Evolutionary conservation across 2,797 vertebrate genomes (phyloP), one percentile per base, ranked within the genome.

Genomic region (Arctocebus calabarensis): DNA sequence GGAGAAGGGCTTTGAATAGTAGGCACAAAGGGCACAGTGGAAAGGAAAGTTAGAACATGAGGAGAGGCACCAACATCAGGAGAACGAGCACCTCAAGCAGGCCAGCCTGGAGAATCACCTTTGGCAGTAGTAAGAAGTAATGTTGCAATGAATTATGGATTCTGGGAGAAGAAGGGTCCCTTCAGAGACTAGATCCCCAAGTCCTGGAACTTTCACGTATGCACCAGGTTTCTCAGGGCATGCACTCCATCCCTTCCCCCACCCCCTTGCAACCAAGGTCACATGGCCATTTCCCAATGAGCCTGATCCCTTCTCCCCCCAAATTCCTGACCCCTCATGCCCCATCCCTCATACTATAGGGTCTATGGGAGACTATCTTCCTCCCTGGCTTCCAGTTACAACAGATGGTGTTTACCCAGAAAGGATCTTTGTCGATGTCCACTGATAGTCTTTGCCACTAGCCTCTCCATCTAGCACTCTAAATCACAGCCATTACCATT

Each of bases 401-500:
- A 48, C 27, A 57, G n/a, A 77, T 83, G 74, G 62, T 10, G 45
- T 84, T 85, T 89, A 85, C 78, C 48, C 90, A 68, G 74, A 27
- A 84, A 95, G 66, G 61, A 84, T 88, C 14, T 64, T 75, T 90
- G 90, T 82, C 34, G 45, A 5, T 0, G 0, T 82, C 77, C 3
- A 2, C 73, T 32, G 81, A 57, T 82, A 87, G 87, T 3, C 48
- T 94, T 86, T 68, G 52, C 70, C 6, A 0, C 75, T 52, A 92
- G 29, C 43, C 57, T 81, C 34, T 55, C 81, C 84, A 78, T 71
- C 78, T 61, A 37, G 52, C 59, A 14, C 62, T 70, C 88, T 94
- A 94, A 96, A 96, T 95, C 75, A 3, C 55, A 91, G 75, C 92
- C 90, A 84, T 97, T 75, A 70, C 86, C 62, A 3, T 92, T 34